Evolutionary conservation across 2,113 vertebrate species (phyloP).

Genomic region (Protobothrops mucrosquamatus): DNA sequence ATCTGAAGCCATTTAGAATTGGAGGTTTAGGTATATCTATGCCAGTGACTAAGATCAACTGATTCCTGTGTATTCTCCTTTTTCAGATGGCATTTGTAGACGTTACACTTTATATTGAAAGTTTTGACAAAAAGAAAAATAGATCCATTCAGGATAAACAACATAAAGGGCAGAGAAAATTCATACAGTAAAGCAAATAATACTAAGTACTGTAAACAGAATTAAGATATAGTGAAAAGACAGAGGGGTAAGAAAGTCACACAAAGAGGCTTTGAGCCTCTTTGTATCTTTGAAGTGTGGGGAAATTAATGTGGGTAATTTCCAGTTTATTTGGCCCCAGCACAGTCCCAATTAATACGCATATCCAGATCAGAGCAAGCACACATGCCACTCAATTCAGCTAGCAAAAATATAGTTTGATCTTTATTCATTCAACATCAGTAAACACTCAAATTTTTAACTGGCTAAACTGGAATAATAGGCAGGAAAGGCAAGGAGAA

Average conservation of each 20-base stretch:
- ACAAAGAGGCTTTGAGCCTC: not conserved
- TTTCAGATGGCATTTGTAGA: conserved; percentile 41
- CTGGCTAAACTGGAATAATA: not conserved
- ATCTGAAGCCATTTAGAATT: conserved; percentile 40
- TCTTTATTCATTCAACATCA: not conserved
- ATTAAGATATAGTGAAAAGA: not conserved
- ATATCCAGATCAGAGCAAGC: not conserved
- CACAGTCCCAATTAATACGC: not conserved
- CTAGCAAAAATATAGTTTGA: not conserved
- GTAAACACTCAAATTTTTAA: not conserved
- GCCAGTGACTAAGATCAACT: conserved; percentile 36
- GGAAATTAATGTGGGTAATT: not conserved
- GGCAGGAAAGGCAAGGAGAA: not conserved
- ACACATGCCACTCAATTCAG: not conserved
- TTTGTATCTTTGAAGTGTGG: not conserved
- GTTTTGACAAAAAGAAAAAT: conserved; percentile 33
- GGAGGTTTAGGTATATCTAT: not conserved
- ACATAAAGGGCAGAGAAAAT: not conserved
- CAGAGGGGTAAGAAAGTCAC: not conserved
- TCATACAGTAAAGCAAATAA: not conserved
- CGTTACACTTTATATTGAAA: conserved; percentile 15
- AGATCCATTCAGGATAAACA: not conserved
- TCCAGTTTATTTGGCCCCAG: too few relatives aligned
- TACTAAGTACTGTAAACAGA: not conserved
- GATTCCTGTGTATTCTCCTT: conserved; percentile 26